These are phyloP conservation scores for Gymnocheta viridis DNA, from an alignment of 2,888 invertebrate species.

Conservation along the genomic window DNA sequence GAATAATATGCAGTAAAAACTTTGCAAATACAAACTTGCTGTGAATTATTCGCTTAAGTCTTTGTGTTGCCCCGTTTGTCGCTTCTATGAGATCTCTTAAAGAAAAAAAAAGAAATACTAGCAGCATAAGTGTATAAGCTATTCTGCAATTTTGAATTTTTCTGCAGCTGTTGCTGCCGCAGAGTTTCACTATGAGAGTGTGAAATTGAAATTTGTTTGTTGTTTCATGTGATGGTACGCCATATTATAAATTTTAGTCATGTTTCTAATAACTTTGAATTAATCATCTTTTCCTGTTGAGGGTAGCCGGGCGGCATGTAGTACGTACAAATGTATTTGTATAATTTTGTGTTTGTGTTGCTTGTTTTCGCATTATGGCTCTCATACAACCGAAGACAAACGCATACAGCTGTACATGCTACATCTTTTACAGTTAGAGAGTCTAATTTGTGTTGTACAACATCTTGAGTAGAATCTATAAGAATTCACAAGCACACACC, in stretches of 20 bases:
- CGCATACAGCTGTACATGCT: slow-evolving; percentile 24
- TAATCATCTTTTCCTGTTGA: slow-evolving; percentile 81
- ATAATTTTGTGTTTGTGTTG: slow-evolving; percentile 48
- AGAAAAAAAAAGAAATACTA: background rate
- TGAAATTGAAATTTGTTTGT: background rate
- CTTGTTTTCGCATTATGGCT: slow-evolving; percentile 38
- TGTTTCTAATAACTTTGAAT: slow-evolving; percentile 82
- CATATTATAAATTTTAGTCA: slow-evolving; percentile 82
- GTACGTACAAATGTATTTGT: slow-evolving; percentile 50
- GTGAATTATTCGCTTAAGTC: background rate
- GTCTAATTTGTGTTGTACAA: slow-evolving; percentile 62
- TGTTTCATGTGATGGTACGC: slow-evolving; percentile 25
- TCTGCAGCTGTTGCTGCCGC: background rate
- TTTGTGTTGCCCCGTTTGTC: background rate
- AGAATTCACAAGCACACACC: background rate
- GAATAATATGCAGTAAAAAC: background rate
- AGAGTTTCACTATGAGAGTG: background rate
- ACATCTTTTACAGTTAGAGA: slow-evolving; percentile 51
- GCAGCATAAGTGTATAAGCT: background rate
- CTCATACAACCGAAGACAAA: background rate
- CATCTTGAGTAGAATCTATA: slow-evolving; percentile 57
- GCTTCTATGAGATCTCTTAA: background rate
- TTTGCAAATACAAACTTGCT: slow-evolving; percentile 6
- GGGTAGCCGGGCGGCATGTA: background rate
- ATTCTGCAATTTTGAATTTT: background rate